Evolutionary conservation across 2,888 invertebrate species (phyloP).

Genomic region (Phyto melanocephala): DNA sequence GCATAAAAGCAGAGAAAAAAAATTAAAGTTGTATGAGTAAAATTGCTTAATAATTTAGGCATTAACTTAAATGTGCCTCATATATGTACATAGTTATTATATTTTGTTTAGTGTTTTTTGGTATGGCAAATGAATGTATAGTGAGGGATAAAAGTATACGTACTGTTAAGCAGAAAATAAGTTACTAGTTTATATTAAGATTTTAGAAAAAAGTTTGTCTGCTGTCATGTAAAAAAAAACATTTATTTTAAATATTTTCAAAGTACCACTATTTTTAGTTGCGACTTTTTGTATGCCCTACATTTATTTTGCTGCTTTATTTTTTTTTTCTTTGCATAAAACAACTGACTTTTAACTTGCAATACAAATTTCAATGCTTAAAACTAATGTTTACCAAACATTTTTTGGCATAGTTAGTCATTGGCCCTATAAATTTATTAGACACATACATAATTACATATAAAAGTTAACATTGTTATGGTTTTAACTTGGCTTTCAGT

Average conservation of each 20-base stretch:
- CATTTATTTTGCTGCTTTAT: neutral
- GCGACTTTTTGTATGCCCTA: neutral
- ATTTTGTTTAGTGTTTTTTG: slow-evolving; percentile 5
- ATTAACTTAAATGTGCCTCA: slow-evolving; percentile 9
- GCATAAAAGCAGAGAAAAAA: neutral
- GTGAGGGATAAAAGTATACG: neutral
- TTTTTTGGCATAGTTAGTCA: slow-evolving; percentile 57
- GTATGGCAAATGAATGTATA: neutral
- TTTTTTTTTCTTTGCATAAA: neutral
- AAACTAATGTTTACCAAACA: slow-evolving; percentile 40
- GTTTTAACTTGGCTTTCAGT: slow-evolving; percentile 22
- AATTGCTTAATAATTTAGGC: slow-evolving; percentile 2
- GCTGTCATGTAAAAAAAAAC: too few relatives aligned
- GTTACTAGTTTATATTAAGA: too few relatives aligned
- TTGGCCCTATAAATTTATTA: slow-evolving; percentile 50
- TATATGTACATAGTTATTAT: slow-evolving; percentile 11
- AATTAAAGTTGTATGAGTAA: neutral
- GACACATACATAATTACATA: slow-evolving; percentile 27
- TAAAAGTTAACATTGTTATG: slow-evolving; percentile 31
- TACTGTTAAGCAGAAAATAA: neutral
- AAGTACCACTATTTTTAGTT: neutral
- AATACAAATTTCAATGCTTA: slow-evolving; percentile 32
- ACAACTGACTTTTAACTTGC: slow-evolving; percentile 8
- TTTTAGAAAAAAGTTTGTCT: too few relatives aligned
- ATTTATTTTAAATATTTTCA: too few relatives aligned